Evolutionary conservation across 1,140 invertebrate genomes (phyloP), one percentile per base, ranked within the genome.

Genomic region (Heliothis virescens): DNA sequence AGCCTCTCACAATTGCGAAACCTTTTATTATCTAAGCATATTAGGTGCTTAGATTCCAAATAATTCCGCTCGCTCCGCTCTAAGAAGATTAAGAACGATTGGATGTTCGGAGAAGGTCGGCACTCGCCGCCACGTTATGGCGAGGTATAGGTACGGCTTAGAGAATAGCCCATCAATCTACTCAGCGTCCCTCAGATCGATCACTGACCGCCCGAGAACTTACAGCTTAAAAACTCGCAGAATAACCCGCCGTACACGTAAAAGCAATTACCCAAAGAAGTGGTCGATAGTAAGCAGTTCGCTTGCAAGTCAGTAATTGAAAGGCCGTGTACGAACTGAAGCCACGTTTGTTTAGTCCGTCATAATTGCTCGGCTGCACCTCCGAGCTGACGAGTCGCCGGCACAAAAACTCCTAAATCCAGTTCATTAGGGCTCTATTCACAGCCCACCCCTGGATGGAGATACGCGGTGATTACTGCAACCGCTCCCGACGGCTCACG

Each of bases 401-500:
- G 88, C 89, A 94, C 93, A 94, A 94, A 94, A 94, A 93, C 92
- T 93, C 92, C 93, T 94, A 94, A 94, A 94, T 94, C 92, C 92
- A 94, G 93, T 94, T 94, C 92, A 94, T 94, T 94, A 94, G 93
- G 92, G 89, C 92, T 91, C 93, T 91, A 94, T 94, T 94, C 93
- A 94, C 88, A 85, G 86, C 88, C 89, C 92, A 92, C 93, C 92
- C 93, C 91, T 92, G 91, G 93, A 90, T 93, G 92, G 92, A 94
- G 93, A 94, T 93, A 94, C 92, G 91, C 92, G 93, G 93, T 94
- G 93, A 94, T 94, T 94, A 94, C 93, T 94, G 92, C 93, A 94
- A 94, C 93, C 92, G 92, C 91, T 94, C 93, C 93, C 93, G 93
- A 94, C 92, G 93, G 92, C 91, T 94, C 93, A 94, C 93, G 92